Evolutionary conservation across 1,140 invertebrate genomes (phyloP).

Genomic region (Dufourea novaeangliae): DNA sequence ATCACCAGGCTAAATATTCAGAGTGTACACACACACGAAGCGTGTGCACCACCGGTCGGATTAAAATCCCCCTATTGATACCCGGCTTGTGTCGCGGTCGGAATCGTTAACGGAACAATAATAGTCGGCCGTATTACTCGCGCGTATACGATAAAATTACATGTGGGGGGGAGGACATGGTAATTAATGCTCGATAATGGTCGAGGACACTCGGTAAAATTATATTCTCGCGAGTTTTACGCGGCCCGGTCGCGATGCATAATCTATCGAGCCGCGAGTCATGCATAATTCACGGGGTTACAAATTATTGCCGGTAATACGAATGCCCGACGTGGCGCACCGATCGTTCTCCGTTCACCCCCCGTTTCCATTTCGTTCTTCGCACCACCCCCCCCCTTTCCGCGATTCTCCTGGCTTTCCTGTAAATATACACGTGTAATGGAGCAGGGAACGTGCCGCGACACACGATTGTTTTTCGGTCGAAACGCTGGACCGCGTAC

Average conservation of each 20-base stretch:
- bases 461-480: background rate
- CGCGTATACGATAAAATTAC: slow-evolving; percentile 52
- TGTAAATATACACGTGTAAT: background rate
- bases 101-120: slow-evolving; percentile 64
- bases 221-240: slow-evolving; percentile 64
- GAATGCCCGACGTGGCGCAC: slow-evolving; percentile 1
- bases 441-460: background rate
- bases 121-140: slow-evolving; percentile 51
- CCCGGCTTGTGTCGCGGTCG: slow-evolving; percentile 16
- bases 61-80: slow-evolving; percentile 55
- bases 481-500: background rate
- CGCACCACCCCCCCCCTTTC: no score
- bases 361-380: slow-evolving; percentile 5
- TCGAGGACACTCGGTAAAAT: slow-evolving; percentile 47
- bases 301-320: slow-evolving; percentile 56
- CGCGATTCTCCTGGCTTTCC: background rate
- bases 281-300: slow-evolving; percentile 51
- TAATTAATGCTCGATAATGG: slow-evolving; percentile 60
- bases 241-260: slow-evolving; percentile 11
- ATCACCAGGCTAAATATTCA: background rate
- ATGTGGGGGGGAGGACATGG: background rate
- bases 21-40: background rate
- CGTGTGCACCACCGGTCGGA: no score
- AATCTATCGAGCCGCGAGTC: slow-evolving; percentile 49
- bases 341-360: background rate